Evolutionary conservation across 2,113 vertebrate genomes (phyloP), one percentile per base, ranked within the genome.

Genomic region (Pseudonaja textilis): DNA sequence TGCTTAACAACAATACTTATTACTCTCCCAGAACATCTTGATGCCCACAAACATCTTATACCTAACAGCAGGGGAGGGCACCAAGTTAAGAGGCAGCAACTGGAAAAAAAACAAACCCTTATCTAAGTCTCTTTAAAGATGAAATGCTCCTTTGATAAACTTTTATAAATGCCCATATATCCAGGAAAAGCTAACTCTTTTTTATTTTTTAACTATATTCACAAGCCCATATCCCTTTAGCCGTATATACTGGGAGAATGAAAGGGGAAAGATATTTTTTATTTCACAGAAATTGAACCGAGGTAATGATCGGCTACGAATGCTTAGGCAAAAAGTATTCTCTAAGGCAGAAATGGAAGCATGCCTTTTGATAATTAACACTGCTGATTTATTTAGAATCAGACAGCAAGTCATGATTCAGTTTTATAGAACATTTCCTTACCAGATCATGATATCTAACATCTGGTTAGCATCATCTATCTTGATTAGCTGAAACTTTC

Each of bases 1-100:
- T 97, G 97, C 97, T 97, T 97, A 98, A 98, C 97, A 97, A 98
- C 97, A 98, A 98, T 98, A 98, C 97, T 98, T 98, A 98, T 98
- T 98, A 98, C 97, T 97, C 96, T 96, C 94, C 95, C 93, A 96
- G 98, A 98, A 98, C 97, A 97, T 45, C 45, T 45, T 45, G 45
- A 45, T 45, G 96, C 94, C 96, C 93, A 96, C 96, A 95, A 97
- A 97, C 96, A 94, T 95, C 95, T 97, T 96, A 96, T n/a, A 93
- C 94, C 95, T 97, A 97, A 92, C 98, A 97, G 97, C 96, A 94
- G 97, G 98, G 95, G 94, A 96, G 90, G 90, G 89, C 94, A 95
- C 93, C 14, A n/a, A 97, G 91, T 95, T 92, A 74, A 50, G 95
- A 90, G 89, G 92, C 95, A 55, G 50, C 86, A 96, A 96, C 95